Evolutionary conservation across 2,888 invertebrate species (phyloP), one percentile per base, ranked within the genome.

Genomic region (Drosophila sordidula): DNA sequence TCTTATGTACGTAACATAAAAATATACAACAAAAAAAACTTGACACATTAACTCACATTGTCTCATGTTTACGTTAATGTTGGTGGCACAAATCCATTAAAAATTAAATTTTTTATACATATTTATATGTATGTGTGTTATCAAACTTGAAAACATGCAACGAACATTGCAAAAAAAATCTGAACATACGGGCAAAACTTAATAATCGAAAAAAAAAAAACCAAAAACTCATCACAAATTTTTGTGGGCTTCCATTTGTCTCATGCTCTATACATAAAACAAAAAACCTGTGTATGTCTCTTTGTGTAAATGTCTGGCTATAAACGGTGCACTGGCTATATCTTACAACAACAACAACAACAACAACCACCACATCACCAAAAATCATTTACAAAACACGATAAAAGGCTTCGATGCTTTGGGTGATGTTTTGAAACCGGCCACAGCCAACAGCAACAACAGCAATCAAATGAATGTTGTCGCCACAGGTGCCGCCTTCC

Each of bases 361-460:
- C n/a, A n/a, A n/a, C 58, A 59, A 68, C 52, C 58, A 69, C 58
- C 66, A 54, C 52, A 51, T 41, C 42, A 49, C 44, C 41, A 54
- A 58, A 32, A 64, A 58, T 61, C 64, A 70, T 51, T 52, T 26
- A 58, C 61, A 66, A 78, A 81, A 44, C 36, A 51, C 47, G 36
- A 34, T 55, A 55, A 81, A 91, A 95, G 95, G 94, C 92, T 95
- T 95, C 93, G 95, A 96, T 93, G 95, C 95, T 88, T 94, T 96
- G 93, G 95, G 95, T 78, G 95, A 95, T 91, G 94, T 95, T 71
- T 92, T 96, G 83, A 94, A 94, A 91, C 95, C 95, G 70, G 93
- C 93, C 77, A 86, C 89, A 70, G 82, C 89, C 71, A 81, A 80
- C 64, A 82, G 64, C 67, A 75, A 58, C 57, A 72, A 75, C 85